Evolutionary conservation across 2,113 vertebrate genomes (phyloP).

Genomic region (Nycticryphes semicollaris): DNA sequence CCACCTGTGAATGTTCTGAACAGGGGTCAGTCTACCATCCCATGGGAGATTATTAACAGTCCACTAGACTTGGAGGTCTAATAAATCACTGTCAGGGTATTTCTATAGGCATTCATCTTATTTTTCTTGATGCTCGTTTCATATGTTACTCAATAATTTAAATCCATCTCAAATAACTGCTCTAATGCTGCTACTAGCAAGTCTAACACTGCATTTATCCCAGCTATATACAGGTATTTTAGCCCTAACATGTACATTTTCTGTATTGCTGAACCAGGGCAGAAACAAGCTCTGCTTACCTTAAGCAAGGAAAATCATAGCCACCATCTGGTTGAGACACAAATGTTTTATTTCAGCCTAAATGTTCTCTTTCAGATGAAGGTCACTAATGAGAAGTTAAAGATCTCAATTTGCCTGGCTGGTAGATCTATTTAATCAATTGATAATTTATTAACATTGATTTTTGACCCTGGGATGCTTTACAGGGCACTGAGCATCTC

Average conservation of each 20-base stretch:
- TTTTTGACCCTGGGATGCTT: background rate
- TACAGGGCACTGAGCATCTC: background rate
- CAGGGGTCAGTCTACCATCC: background rate
- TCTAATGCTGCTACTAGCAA: background rate
- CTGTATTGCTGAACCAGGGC: accelerated
- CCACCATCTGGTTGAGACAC: background rate
- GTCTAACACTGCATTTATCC: background rate
- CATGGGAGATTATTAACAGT: background rate
- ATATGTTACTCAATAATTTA: background rate
- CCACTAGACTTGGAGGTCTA: background rate
- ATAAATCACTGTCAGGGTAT: background rate
- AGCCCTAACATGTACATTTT: background rate
- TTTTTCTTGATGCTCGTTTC: background rate
- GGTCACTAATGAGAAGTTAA: conserved; percentile 9
- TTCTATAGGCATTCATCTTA: background rate
- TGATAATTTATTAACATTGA: conserved; percentile 5
- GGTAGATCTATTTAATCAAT: background rate
- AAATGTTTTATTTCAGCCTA: background rate
- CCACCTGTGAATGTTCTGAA: background rate
- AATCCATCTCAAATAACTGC: background rate
- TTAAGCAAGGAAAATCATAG: background rate
- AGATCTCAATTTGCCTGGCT: background rate
- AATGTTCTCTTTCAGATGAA: background rate
- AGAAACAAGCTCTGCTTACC: background rate
- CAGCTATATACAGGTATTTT: background rate